A percentile compares a stretch with the other conserved stretches of the same genome.
phyloP scores from a whole-genome alignment of 1,140 invertebrate species.

The Cecropterus lyciades region DNA sequence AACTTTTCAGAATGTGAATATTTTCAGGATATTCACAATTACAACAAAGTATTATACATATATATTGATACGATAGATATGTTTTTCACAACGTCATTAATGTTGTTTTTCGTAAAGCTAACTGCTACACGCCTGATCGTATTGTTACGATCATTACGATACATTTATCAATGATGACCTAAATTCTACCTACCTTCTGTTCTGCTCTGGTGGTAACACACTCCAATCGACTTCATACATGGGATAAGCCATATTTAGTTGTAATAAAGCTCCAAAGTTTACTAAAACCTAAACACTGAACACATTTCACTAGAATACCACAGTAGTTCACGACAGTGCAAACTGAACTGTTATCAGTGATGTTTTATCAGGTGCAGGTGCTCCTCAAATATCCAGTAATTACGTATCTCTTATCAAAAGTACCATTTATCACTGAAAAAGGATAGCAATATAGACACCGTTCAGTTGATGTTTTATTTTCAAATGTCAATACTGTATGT shows the following conservation, averaged over 20 bases:
- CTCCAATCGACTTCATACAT: slow-evolving; percentile 92
- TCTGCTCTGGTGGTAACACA: slow-evolving; percentile 91
- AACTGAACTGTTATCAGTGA: slow-evolving; percentile 78
- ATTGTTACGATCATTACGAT: too few species aligned
- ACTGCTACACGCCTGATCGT: background rate
- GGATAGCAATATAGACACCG: slow-evolving; percentile 77
- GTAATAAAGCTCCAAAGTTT: slow-evolving; percentile 52
- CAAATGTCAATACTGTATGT: slow-evolving; percentile 77
- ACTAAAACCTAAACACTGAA: slow-evolving; percentile 55
- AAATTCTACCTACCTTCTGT: slow-evolving; percentile 88
- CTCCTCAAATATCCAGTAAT: slow-evolving; percentile 78
- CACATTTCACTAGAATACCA: slow-evolving; percentile 72
- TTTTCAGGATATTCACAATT: slow-evolving; percentile 33
- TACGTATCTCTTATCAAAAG: slow-evolving; percentile 83
- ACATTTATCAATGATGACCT: too few species aligned
- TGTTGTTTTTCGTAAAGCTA: background rate
- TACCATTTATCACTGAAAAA: slow-evolving; percentile 81
- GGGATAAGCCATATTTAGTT: slow-evolving; percentile 74
- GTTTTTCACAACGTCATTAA: slow-evolving; percentile 7
- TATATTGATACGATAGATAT: background rate
- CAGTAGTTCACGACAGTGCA: slow-evolving; percentile 68
- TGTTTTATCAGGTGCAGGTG: slow-evolving; percentile 81
- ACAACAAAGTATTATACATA: slow-evolving; percentile 2
- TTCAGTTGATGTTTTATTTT: slow-evolving; percentile 75
- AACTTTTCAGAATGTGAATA: slow-evolving; percentile 45